Evolutionary conservation across 2,888 invertebrate species (phyloP), one percentile per base, ranked within the genome.

Genomic region (Biston stratarius): DNA sequence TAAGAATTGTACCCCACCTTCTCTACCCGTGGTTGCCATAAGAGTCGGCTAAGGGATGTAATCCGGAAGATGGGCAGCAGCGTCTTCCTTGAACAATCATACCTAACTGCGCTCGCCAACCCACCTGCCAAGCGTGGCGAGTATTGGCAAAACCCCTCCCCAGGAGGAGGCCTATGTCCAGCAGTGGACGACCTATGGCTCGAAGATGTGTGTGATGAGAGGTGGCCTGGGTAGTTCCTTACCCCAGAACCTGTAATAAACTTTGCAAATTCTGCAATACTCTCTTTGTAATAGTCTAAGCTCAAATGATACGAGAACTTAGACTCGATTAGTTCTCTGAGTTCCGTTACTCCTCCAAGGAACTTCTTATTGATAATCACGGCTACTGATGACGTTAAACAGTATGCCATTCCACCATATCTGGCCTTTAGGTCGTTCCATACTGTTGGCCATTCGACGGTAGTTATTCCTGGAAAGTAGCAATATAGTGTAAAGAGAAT

Each of bases 341-440:
- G 81, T 63, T 94, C 94, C 0, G 85, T 79, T 58, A 94, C 93
- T 51, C 94, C 94, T 0, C 95, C 96, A 40, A 96, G 78, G 69
- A 93, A 92, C 61, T 89, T 80, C 9, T 89, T 90, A 71, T 95
- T 89, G 1, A 89, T 72, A 69, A 95, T 88, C 0, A 96, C 90
- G 6, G 91, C 94, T 0, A 95, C 94, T 55, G 88, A 85, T 47
- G 87, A 89, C 42, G 80, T 73, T 33, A 95, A 75, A 11, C 89
- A 88, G 87, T 94, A 95, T 8, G 94, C 83, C 56, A 87, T 72
- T 0, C 90, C 90, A 9, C 95, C 95, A 67, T 88, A 89, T 74
- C 84, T 84, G 36, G 86, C 49, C 76, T 91, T 91, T 33, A 93
- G 76, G 70, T 88, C 88, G 51, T 83, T 82, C 81, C 83, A 87